Conservation (phyloP, 1,140 invertebrate species). For the Saxidomus purpurata region DNA sequence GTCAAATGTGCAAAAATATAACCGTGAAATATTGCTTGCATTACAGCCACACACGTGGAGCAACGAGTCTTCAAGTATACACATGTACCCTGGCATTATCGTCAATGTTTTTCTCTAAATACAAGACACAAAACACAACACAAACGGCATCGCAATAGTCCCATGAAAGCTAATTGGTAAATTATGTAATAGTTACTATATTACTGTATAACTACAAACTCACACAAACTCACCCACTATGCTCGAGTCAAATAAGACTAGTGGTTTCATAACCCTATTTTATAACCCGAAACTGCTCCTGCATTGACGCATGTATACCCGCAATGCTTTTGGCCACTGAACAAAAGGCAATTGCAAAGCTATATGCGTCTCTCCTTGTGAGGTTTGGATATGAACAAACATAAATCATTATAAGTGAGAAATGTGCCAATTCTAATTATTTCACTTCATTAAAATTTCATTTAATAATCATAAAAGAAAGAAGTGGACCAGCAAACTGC, state of each 20-base stretch:
- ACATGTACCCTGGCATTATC: too few relatives aligned
- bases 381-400: not conserved
- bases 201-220: too few relatives aligned
- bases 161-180: too few relatives aligned
- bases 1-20: not conserved
- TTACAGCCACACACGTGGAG: not conserved
- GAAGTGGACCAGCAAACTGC: not conserved
- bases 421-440: conserved; percentile 14
- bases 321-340: not conserved
- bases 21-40: not conserved
- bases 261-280: too few relatives aligned
- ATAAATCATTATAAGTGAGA: not conserved
- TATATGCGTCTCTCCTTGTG: not conserved
- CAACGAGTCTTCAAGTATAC: not conserved
- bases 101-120: too few relatives aligned
- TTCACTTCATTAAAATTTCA: conserved; percentile 34
- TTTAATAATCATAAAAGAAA: not conserved
- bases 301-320: too few relatives aligned
- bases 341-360: not conserved
- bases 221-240: too few relatives aligned
- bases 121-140: too few relatives aligned
- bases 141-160: too few relatives aligned
- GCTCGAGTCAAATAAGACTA: too few relatives aligned
- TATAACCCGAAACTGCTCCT: too few relatives aligned
- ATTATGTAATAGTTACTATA: too few relatives aligned